A percentile compares a stretch with the other conserved stretches of the same genome.
Evolutionary conservation across 1,140 invertebrate genomes (phyloP).

Genomic region (Ips nitidus): DNA sequence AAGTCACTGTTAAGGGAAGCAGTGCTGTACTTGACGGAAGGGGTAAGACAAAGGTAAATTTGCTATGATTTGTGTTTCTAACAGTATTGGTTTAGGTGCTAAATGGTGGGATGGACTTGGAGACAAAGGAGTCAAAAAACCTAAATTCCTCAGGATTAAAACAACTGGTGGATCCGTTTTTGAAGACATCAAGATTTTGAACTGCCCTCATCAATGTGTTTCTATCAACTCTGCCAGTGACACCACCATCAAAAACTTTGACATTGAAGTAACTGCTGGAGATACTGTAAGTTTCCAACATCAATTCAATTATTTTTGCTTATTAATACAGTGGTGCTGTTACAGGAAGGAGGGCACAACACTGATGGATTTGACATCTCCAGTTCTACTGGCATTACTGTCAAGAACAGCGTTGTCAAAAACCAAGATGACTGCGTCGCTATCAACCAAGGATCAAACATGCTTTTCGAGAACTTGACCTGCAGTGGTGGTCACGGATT

Average conservation of each 20-base stretch:
- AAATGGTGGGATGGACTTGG: constrained; percentile 35
- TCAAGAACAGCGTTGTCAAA: constrained; percentile 26
- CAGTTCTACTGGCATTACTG: constrained; percentile 8
- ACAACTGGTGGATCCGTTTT: constrained; percentile 25
- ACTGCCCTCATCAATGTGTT: constrained; percentile 32
- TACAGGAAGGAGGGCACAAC: constrained; percentile 25
- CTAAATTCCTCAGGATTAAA: constrained; percentile 34
- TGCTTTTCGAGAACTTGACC: constrained; percentile 22
- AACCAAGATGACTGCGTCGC: constrained; percentile 37
- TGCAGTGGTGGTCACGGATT: constrained; percentile 36
- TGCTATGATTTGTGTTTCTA: neutral
- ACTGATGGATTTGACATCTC: constrained; percentile 37
- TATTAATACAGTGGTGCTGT: neutral
- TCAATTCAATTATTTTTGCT: neutral
- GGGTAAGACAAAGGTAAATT: constrained; percentile 8
- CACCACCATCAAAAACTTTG: constrained; percentile 15
- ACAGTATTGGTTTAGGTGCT: constrained; percentile 9
- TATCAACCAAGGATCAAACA: constrained; percentile 28
- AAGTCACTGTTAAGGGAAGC: constrained; percentile 20
- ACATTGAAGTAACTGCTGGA: constrained; percentile 35
- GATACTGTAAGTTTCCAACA: constrained; percentile 19
- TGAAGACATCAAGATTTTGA: constrained; percentile 29
- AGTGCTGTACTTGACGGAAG: constrained; percentile 11
- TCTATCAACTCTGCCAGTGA: constrained; percentile 20
- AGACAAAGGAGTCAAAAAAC: constrained; percentile 26